A percentile compares a stretch with the other conserved stretches of the same genome.
phyloP scores from a whole-genome alignment of 2,797 vertebrate genomes.

The Micromesistius poutassou region DNA sequence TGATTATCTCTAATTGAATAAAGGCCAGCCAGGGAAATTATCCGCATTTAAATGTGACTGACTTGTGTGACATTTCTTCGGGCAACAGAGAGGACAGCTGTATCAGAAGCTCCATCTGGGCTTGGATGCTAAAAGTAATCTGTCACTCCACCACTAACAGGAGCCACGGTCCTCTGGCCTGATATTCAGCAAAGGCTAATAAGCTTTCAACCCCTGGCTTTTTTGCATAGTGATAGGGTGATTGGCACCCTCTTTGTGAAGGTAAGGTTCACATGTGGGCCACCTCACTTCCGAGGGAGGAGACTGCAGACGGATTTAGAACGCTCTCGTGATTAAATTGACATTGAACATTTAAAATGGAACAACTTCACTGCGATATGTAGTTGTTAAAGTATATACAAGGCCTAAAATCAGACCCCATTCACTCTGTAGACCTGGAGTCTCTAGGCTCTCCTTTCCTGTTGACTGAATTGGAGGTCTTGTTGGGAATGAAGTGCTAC shows the following conservation, averaged over 20 bases:
- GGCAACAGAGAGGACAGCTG: constrained; percentile 8
- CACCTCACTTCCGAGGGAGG: not conserved
- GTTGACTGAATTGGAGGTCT: constrained; percentile 11
- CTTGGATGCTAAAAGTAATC: constrained; percentile 24
- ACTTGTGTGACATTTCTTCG: constrained; percentile 21
- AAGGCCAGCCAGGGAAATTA: constrained; percentile 5
- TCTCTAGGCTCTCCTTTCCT: constrained; percentile 11
- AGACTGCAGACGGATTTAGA: not conserved
- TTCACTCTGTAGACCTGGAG: not conserved
- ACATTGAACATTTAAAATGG: not conserved
- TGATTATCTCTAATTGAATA: constrained; percentile 10
- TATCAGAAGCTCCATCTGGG: constrained; percentile 36
- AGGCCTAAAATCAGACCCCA: not conserved
- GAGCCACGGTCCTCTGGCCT: constrained; percentile 24
- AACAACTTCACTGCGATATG: not conserved
- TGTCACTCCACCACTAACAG: constrained; percentile 21
- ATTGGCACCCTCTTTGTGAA: not conserved
- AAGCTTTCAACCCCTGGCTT: constrained; percentile 21
- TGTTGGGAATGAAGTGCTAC: constrained; percentile 54
- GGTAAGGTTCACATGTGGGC: not conserved
- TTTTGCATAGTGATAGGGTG: constrained; percentile 15
- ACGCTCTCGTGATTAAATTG: not conserved
- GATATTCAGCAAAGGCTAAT: constrained; percentile 44
- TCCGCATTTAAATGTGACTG: constrained; percentile 20
- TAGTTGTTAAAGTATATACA: not conserved